Base-by-base conservation (phyloP, 2,113 vertebrate genomes). In the Peromyscus polionotus region DNA sequence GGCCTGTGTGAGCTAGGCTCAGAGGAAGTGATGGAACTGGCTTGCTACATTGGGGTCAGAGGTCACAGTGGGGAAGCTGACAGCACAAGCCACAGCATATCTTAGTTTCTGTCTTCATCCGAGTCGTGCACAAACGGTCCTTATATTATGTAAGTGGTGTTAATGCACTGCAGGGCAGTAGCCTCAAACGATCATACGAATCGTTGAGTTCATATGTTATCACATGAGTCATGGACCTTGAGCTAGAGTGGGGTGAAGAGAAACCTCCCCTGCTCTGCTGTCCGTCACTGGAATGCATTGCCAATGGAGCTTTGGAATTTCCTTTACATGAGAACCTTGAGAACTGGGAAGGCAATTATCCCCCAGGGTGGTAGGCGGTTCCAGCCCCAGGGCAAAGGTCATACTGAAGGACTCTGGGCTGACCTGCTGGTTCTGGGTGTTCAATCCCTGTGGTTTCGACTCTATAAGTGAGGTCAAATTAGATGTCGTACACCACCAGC, bases 371-470 rank as follows among this genome's bases (percentile, higher is more conserved):
- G 31, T 68, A 5, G n/a, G 54, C 63, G 16, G 10, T 54, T 84
- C 59, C 19, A 91, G 94, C 95, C 95, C 65, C 26, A 84, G 95
- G 95, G 97, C 86, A 72, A 95, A 92, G 88, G 79, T 95, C 93
- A 63, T 0, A 48, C 51, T 84, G 94, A 95, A 85, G 93, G 79
- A 83, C 20, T 88, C 63, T 76, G 61, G 94, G 93, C 61, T 92
- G 92, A 96, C 96, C 54, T 75, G 14, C 54, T 83, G 75, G 48
- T 93, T 92, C 79, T 76, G 36, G 24, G 51, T 16, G 5, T 88
- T 92, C 67, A 81, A 84, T 76, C 85, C 67, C 89, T 28, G 75
- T n/a, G 51, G 22, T 65, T 76, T 83, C 42, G 0, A 1, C 17
- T 48, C 19, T 19, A 19, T 90, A 65, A 48, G 87, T 75, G 31